phyloP scores from a whole-genome alignment of 2,797 vertebrate species.

The Hapalemur alaotrensis region DNA sequence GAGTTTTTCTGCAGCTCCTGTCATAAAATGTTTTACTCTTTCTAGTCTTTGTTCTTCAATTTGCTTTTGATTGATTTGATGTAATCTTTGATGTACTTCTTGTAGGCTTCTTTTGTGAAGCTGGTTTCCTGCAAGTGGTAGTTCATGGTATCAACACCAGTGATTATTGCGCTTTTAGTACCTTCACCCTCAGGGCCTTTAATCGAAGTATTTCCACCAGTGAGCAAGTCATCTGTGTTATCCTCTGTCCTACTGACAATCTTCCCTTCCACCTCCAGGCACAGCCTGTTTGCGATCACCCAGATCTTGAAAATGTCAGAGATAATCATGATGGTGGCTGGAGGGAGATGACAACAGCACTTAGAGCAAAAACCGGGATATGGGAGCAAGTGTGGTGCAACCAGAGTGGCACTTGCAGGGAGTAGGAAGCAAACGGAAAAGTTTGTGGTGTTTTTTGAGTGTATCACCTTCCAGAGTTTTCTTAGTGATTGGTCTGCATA shows the following conservation, averaged over 20 bases:
- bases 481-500: background rate
- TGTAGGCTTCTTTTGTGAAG: background rate
- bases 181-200: background rate
- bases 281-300: background rate
- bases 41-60: conserved; percentile 73
- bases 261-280: background rate
- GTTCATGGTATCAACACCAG: background rate
- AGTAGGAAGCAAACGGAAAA: background rate
- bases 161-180: background rate
- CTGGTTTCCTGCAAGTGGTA: background rate
- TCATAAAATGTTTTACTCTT: conserved; percentile 83
- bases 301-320: background rate
- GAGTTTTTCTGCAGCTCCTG: background rate
- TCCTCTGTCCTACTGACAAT: background rate
- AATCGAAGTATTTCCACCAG: background rate
- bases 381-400: background rate
- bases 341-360: background rate
- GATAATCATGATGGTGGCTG: background rate
- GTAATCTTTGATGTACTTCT: background rate
- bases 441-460: background rate
- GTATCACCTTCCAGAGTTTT: background rate
- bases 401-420: background rate
- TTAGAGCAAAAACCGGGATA: background rate
- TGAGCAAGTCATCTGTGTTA: background rate
- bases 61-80: conserved; percentile 79